Conservation (phyloP, 2,797 vertebrate species). For the Pteronotus mesoamericanus region DNA sequence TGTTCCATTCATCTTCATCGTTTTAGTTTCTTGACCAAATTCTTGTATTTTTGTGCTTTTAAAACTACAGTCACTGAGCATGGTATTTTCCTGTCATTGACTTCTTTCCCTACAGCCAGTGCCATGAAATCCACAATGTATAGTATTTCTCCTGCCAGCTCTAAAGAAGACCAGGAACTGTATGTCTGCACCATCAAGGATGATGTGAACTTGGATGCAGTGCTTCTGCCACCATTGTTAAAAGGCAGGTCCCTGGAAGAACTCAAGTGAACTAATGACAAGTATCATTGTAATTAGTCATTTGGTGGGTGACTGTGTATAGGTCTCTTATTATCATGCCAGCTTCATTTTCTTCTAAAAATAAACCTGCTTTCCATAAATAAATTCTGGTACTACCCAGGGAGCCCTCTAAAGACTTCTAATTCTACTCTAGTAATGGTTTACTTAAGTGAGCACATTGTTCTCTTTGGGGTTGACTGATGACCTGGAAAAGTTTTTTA, state of each 20-base stretch:
- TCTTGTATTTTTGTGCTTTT: background rate
- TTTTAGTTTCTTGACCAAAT: background rate
- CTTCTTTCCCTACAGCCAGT: conserved; percentile 26
- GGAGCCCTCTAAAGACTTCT: background rate
- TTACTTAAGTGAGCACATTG: background rate
- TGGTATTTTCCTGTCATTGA: background rate
- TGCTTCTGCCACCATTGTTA: conserved; percentile 46
- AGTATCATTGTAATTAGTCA: background rate
- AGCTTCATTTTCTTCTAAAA: conserved; percentile 9
- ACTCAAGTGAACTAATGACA: background rate
- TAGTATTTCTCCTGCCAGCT: background rate
- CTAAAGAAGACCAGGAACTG: conserved; percentile 27
- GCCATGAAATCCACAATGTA: conserved; percentile 33
- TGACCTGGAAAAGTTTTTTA: background rate
- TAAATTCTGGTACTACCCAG: background rate
- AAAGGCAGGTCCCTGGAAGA: conserved; percentile 50
- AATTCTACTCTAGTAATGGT: background rate
- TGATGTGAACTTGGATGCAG: conserved; percentile 49
- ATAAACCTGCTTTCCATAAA: background rate
- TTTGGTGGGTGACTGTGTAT: background rate
- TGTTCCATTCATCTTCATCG: background rate
- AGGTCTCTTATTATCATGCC: background rate
- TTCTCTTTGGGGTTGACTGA: background rate
- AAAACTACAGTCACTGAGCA: background rate
- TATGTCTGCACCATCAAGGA: conserved; percentile 55